Evolutionary conservation across 2,888 invertebrate species (phyloP), one percentile per base, ranked within the genome.

Genomic region (Ceratothoa steindachneri): DNA sequence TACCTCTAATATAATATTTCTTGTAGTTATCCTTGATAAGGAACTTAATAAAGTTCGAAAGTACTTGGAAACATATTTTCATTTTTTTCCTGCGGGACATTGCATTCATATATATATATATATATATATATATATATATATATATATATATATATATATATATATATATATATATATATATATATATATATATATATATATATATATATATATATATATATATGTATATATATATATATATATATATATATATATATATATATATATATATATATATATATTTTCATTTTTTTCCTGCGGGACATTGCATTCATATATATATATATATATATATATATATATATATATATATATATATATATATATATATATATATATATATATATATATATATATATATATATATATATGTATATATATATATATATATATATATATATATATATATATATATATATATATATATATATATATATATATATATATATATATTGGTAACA

Each of bases 81-180:
- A n/a, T n/a, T n/a, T n/a, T n/a, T n/a, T n/a, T n/a, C n/a, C n/a
- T n/a, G n/a, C n/a, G n/a, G n/a, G n/a, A n/a, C n/a, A n/a, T n/a
- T n/a, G n/a, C n/a, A n/a, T n/a, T n/a, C 24, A 24, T 64, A 64
- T 64, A 64, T 64, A 64, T 64, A 64, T 64, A 64, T 64, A 64
- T 64, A 64, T 64, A 64, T 60, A 64, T 64, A 64, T 64, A 64
- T 64, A 64, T 64, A 64, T 64, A 64, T 64, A 60, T 27, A 64
- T 27, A 64, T 27, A 64, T 27, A 64, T 64, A 64, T 64, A 64
- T 27, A 64, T 27, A 64, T 27, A 64, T 27, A 64, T 27, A 64
- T 64, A 64, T 27, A 64, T 27, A 64, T 27, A 64, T 27, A 64
- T 27, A 64, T 64, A 64, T 27, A 64, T 22, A 64, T 27, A 64